Evolutionary conservation across 2,888 invertebrate genomes (phyloP), one percentile per base, ranked within the genome.

Genomic region (Pachydiplax longipennis): DNA sequence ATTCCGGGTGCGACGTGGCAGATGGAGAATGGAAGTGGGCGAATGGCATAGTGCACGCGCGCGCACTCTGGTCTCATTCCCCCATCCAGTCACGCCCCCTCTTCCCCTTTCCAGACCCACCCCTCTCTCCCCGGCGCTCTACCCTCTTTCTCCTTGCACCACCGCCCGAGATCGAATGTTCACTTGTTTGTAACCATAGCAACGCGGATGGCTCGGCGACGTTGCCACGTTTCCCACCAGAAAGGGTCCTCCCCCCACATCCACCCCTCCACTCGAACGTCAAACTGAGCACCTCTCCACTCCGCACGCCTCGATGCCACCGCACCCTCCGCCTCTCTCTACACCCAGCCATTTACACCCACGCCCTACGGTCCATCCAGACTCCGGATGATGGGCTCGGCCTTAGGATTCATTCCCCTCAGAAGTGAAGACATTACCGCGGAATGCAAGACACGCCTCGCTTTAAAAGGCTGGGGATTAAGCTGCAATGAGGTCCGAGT

Each of bases 161-260:
- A 87, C 87, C 87, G 65, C 87, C 61, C 87, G 87, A 87, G 87
- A 87, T 87, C 87, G 87, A 87, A 87, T 87, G 87, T 87, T 87
- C 87, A 87, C 87, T 87, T 87, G 87, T 87, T 87, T 87, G 87
- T 87, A 87, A 61, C 87, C 87, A 87, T 87, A 61, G 87, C 87
- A 87, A 87, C 87, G 87, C 61, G 87, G 87, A 87, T 87, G 87
- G 87, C 87, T 61, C 87, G 58, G 87, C 87, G 87, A 48, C 87
- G 87, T 87, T 87, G 87, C 87, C 87, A 87, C 61, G 61, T 87
- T 61, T 87, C 58, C 83, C 35, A 5, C 22, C n/a, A n/a, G 35
- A 61, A 87, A 53, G 61, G 61, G 37, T 61, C 58, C 83, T 35
- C 81, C 40, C 37, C 40, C 81, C 18, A 35, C 40, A 2, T 35